Base-by-base conservation (phyloP, 1,140 invertebrate genomes). In the Drosophila lacertosa region DNA sequence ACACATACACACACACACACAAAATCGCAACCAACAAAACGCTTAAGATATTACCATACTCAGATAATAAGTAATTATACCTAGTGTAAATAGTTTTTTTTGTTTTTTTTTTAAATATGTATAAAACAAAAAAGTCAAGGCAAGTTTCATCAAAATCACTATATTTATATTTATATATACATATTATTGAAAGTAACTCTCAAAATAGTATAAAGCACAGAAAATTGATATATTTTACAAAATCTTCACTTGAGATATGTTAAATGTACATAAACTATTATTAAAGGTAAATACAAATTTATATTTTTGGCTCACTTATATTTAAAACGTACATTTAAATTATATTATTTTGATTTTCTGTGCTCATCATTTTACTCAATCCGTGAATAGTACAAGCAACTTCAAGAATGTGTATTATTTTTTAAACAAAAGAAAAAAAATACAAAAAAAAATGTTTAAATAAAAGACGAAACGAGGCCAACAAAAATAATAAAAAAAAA, bases 11-110 rank as follows among this genome's bases (percentile, higher is more conserved):
- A 45, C n/a, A 13, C 42, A 13, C n/a, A 22, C n/a, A 64, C 32
- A 18, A 48, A 50, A 16, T 48, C 16, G 10, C 16, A 60, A 51
- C 57, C 44, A 65, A 59, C 55, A 59, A 74, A 88, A 60, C 77
- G 82, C 82, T 81, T 84, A 77, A 82, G 81, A 86, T 86, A 86
- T 86, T 86, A 86, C 66, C 70, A 82, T 86, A 88, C 82, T 86
- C 82, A 89, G 81, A 68, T 69, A 35, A 57, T 88, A 86, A 86
- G 82, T 66, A 69, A 70, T 39, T 45, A 53, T 78, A 66, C 58
- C 79, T 71, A 80, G 58, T 80, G 77, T 80, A 80, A 77, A 88
- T 86, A 86, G 45, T 62, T 88, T 80, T 71, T 74, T 74, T 82
- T 77, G 72, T 33, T 53, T n/a, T 53, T 62, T 63, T 63, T 67